Evolutionary conservation across 2,113 vertebrate genomes (phyloP), one percentile per base, ranked within the genome.

Genomic region (Naja naja): DNA sequence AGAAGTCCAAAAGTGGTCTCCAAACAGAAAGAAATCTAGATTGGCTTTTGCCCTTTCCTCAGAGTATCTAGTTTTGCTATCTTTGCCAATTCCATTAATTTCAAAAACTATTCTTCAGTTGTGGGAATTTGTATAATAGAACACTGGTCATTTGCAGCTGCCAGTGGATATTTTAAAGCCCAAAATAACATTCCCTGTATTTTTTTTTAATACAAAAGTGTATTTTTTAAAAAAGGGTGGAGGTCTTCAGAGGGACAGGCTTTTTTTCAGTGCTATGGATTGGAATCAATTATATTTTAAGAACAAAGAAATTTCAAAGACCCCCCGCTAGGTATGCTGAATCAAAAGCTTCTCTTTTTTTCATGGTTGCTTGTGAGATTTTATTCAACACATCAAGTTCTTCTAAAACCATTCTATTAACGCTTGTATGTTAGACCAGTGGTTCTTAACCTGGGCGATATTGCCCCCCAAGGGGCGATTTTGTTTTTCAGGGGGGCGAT

Each of bases 231-330:
- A n/a, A 49, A 60, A 86, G 12, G 30, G 8, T 39, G 27, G 56
- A 89, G 43, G 69, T 14, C 18, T 39, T 64, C 6, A 14, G 2
- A 85, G 18, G 39, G 52, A n/a, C 39, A 55, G 2, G 1, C 27
- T 60, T 34, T 89, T 89, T 39, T 45, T 39, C 25, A 81, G 55
- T 2, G 39, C 52, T 34, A 47, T 49, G n/a, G 53, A 27, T 30
- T 81, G 43, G 34, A 47, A 89, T 92, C 91, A 92, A 47, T 92
- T 58, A 34, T 43, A 89, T 89, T 49, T 85, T 49, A 81, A 85
- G 27, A 20, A n/a, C 0, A 30, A 47, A 14, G 8, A 1, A 6
- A 69, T 47, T 87, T 47, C 52, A 47, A 34, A 45, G 12, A 25
- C 54, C 14, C 16, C 39, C 39, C 18, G 3, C 27, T 47, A 56